Percentiles rank a stretch among this genome's conserved stretches.
phyloP scores from a whole-genome alignment of 2,888 invertebrate genomes.

The Diachrysia chrysitis region DNA sequence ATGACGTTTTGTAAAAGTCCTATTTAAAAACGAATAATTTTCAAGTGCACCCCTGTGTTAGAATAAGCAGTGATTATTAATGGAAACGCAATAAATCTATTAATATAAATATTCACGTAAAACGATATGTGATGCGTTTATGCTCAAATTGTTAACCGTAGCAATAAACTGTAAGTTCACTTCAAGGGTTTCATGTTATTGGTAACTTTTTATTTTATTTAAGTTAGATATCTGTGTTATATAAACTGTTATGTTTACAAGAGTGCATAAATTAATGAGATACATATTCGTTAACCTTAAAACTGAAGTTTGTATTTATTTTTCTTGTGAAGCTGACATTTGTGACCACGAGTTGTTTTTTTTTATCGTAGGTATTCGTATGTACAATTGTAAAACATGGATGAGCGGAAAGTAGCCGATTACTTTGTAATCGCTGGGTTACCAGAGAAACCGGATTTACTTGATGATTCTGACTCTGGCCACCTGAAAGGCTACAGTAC shows the following conservation, averaged over 20 bases:
- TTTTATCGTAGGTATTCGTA: conserved; percentile 64
- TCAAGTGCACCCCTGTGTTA: conserved; percentile 50
- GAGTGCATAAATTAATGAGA: conserved; percentile 29
- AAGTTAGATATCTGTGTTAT: conserved; percentile 43
- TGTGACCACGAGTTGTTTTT: conserved; percentile 54
- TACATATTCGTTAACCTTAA: conserved; percentile 46
- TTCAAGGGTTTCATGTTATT: conserved; percentile 77
- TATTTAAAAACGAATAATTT: conserved; percentile 61
- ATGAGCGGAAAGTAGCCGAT: conserved; percentile 97
- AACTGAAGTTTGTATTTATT: conserved; percentile 62
- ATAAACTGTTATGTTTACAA: conserved; percentile 55
- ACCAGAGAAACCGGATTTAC: conserved; percentile 93
- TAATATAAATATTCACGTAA: conserved; percentile 53
- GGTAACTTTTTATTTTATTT: conserved; percentile 59
- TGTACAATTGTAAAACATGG: conserved; percentile 89
- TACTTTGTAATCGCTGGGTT: conserved; percentile 99
- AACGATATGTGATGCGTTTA: conserved; percentile 63
- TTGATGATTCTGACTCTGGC: conserved; percentile 94
- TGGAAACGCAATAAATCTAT: conserved; percentile 60
- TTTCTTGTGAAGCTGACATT: conserved; percentile 58
- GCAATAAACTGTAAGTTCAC: conserved; percentile 76
- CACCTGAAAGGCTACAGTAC: conserved; percentile 94
- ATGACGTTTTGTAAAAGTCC: conserved; percentile 71
- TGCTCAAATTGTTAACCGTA: conserved; percentile 63
- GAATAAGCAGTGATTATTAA: conserved; percentile 45